Evolutionary conservation across 2,888 invertebrate genomes (phyloP).

Genomic region (Caenorhabditis afra): DNA sequence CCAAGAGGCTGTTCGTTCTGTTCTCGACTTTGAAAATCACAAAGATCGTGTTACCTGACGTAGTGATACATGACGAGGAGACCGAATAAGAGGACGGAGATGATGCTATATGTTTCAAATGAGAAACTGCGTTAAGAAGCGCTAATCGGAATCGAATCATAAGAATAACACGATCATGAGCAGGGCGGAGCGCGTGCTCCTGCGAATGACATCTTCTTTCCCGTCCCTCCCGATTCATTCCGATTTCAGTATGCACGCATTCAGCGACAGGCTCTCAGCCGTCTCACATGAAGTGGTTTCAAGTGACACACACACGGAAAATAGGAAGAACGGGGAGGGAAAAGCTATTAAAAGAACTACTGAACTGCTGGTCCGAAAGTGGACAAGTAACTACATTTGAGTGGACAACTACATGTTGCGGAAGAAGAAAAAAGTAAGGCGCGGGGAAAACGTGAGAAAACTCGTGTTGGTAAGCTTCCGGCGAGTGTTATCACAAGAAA

Average conservation of each 20-base stretch:
- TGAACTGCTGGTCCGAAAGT: conserved; percentile 10
- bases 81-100: conserved; percentile 7
- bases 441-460: conserved; percentile 36
- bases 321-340: too few species aligned
- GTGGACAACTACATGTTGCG: conserved; percentile 21
- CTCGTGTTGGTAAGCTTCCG: conserved; percentile 7
- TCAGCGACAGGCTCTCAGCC: not conserved
- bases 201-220: conserved; percentile 49
- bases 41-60: conserved; percentile 46
- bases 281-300: too few species aligned
- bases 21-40: conserved; percentile 1
- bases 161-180: conserved; percentile 52
- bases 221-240: conserved; percentile 24
- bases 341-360: conserved; percentile 8
- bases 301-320: too few species aligned
- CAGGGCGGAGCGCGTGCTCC: conserved; percentile 34
- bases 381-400: conserved; percentile 29
- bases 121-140: conserved; percentile 23
- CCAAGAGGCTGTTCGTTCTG: conserved; percentile 8
- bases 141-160: conserved; percentile 56
- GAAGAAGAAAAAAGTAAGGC: conserved; percentile 8
- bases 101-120: conserved; percentile 39
- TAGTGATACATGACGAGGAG: conserved; percentile 46
- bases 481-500: not conserved
- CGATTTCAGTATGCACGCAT: conserved; percentile 1